phyloP scores from a whole-genome alignment of 2,888 invertebrate genomes.

The Melangyna quadrimaculata region DNA sequence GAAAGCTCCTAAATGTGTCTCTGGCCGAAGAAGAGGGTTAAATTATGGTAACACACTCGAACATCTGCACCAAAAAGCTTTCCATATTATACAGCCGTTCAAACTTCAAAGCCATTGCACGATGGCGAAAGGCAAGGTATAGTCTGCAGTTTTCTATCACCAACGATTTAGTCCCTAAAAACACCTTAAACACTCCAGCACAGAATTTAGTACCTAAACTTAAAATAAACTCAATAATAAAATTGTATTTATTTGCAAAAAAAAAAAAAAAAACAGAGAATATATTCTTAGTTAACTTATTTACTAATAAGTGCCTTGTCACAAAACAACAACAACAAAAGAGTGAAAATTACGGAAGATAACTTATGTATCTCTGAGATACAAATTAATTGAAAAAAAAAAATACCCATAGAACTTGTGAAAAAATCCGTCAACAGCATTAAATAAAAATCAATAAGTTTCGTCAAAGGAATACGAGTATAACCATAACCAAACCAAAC shows the following conservation, averaged over 20 bases:
- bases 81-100: not conserved
- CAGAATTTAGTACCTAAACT: constrained; percentile 3
- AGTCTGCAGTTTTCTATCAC: constrained; percentile 54
- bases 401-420: not conserved
- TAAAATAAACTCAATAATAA: not conserved
- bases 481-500: too few relatives aligned
- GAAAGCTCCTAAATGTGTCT: constrained; percentile 36
- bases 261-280: constrained; percentile 3
- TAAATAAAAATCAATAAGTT: constrained; percentile 60
- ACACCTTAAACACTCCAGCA: constrained; percentile 29
- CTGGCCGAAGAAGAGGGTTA: constrained; percentile 39
- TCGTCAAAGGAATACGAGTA: constrained; percentile 32
- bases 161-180: constrained; percentile 33
- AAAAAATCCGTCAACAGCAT: not conserved
- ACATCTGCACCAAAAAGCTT: constrained; percentile 71
- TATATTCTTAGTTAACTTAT: constrained; percentile 25
- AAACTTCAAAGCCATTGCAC: constrained; percentile 5
- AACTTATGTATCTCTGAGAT: constrained; percentile 12
- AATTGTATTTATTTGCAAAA: not conserved
- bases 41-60: constrained; percentile 42
- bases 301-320: constrained; percentile 59
- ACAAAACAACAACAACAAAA: not conserved
- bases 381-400: not conserved
- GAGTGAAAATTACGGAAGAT: constrained; percentile 12
- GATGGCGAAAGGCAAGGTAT: constrained; percentile 7